Evolutionary conservation across 2,113 vertebrate species (phyloP).

Genomic region (Psammodynastes pulverulentus): DNA sequence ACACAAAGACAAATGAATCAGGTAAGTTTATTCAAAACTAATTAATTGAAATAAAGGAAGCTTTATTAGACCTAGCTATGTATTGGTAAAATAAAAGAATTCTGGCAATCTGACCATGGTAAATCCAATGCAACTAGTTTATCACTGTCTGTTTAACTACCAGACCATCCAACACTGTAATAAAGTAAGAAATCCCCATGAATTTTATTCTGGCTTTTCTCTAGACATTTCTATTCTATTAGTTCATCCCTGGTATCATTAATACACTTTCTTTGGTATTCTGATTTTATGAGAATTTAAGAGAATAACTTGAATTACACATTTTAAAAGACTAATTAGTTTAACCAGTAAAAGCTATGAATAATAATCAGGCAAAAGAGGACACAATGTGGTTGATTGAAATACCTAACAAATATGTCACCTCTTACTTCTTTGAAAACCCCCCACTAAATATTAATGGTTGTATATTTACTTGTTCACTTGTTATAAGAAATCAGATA

Average conservation of each 20-base stretch:
- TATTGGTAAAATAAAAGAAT: neutral
- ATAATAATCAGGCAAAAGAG: neutral
- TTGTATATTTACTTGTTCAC: conserved; percentile 17
- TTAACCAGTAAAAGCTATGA: neutral
- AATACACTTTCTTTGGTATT: neutral
- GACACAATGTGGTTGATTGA: neutral
- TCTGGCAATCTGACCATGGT: neutral
- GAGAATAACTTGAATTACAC: neutral
- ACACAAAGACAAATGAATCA: neutral
- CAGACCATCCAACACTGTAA: neutral
- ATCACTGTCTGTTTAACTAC: neutral
- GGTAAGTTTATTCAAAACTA: neutral
- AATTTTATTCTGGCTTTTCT: neutral
- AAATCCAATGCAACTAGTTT: neutral
- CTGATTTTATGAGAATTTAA: neutral
- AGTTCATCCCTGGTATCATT: neutral
- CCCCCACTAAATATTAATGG: neutral
- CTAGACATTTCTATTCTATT: neutral
- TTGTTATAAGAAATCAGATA: neutral
- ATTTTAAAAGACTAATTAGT: neutral
- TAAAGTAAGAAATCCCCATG: neutral
- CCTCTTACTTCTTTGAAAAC: neutral
- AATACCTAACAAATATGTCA: neutral
- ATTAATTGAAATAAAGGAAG: neutral
- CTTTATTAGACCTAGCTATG: neutral